A percentile compares a stretch with the other conserved stretches of the same genome.
phyloP scores from a whole-genome alignment of 2,797 vertebrate genomes.

The Thunnus albacares region DNA sequence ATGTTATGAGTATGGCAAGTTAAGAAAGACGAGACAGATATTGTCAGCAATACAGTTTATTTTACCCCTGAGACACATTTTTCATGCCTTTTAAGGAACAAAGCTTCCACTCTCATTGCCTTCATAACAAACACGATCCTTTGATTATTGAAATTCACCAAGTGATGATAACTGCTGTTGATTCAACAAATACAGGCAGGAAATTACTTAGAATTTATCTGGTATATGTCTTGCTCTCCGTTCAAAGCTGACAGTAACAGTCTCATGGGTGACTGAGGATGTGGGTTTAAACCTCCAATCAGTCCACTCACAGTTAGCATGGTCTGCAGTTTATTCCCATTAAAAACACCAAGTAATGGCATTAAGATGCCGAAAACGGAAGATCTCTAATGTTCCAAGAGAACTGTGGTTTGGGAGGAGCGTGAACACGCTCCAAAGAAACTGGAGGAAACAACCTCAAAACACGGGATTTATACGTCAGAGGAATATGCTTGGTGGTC shows the following conservation, averaged over 20 bases:
- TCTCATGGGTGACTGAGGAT: constrained; percentile 12
- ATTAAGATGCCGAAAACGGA: background rate
- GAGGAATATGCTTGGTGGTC: background rate
- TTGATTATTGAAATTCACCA: constrained; percentile 55
- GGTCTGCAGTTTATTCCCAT: constrained; percentile 17
- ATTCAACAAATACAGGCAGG: constrained; percentile 44
- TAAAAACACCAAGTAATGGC: background rate
- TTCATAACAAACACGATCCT: constrained; percentile 63
- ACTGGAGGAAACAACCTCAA: background rate
- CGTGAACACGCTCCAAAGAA: background rate
- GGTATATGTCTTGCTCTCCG: constrained; percentile 9
- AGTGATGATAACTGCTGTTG: constrained; percentile 46
- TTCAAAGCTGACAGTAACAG: constrained; percentile 6
- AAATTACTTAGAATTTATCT: constrained; percentile 30
- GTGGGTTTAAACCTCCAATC: constrained; percentile 30
- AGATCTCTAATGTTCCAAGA: background rate
- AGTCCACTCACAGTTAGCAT: too few species aligned
- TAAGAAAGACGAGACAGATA: constrained; percentile 35
- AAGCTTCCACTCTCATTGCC: constrained; percentile 23
- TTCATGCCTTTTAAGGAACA: constrained; percentile 43
- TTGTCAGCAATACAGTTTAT: constrained; percentile 35
- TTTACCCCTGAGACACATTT: constrained; percentile 32
- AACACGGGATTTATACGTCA: background rate
- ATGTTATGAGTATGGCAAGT: constrained; percentile 22
- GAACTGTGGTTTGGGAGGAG: background rate